Evolutionary conservation across 1,140 invertebrate genomes (phyloP).

Genomic region (Drosophila varians): DNA sequence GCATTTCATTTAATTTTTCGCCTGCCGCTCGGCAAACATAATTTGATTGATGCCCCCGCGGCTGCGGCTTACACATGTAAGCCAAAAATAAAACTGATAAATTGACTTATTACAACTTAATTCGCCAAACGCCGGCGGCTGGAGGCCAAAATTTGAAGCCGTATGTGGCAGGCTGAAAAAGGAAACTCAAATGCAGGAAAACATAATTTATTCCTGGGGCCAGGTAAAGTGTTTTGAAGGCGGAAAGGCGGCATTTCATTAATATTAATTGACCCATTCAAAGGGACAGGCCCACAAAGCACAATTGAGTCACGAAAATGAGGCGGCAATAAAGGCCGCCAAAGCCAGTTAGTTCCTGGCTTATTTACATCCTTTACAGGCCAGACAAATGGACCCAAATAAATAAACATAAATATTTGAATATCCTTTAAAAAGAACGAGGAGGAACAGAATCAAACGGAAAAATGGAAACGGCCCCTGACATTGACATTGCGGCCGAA

Average conservation of each 20-base stretch:
- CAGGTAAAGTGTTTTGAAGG: conserved; percentile 14
- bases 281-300: conserved; percentile 43
- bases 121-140: conserved; percentile 6
- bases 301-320: conserved; percentile 39
- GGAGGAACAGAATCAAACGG: conserved; percentile 12
- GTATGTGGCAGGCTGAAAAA: background rate
- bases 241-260: conserved; percentile 55
- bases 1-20: conserved; percentile 53
- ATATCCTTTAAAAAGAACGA: conserved; percentile 31
- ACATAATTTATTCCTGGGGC: conserved; percentile 48
- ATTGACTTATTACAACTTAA: conserved; percentile 67
- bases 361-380: conserved; percentile 47
- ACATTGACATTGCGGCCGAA: conserved; percentile 16
- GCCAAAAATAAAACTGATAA: conserved; percentile 68
- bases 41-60: conserved; percentile 31
- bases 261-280: conserved; percentile 81
- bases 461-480: conserved; percentile 12
- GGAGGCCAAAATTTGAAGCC: conserved; percentile 2
- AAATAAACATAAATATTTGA: conserved; percentile 54
- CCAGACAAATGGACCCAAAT: conserved; percentile 29
- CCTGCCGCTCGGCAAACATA: conserved; percentile 28
- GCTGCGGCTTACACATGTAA: conserved; percentile 49
- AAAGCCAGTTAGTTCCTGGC: conserved; percentile 44
- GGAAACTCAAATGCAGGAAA: conserved; percentile 1
- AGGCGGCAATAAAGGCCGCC: conserved; percentile 31